These are phyloP conservation scores for Pemphigus obesinymphae DNA, from an alignment of 1,140 invertebrate genomes.

Conservation along the genomic window DNA sequence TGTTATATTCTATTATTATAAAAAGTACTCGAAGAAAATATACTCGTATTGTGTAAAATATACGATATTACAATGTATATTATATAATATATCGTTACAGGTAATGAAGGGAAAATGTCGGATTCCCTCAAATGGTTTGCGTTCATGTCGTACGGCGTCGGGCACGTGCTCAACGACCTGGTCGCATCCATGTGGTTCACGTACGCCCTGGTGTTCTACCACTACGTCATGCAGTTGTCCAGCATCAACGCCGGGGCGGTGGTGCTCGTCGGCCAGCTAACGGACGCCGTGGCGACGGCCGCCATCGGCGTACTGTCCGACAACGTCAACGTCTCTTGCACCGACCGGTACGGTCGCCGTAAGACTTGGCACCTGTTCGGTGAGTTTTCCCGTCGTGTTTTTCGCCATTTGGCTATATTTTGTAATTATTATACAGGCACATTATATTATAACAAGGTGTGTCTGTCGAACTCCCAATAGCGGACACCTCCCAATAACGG, in stretches of 20 bases:
- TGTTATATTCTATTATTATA: no score
- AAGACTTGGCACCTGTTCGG: slow-evolving; percentile 91
- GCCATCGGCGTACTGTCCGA: slow-evolving; percentile 86
- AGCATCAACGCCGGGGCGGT: slow-evolving; percentile 70
- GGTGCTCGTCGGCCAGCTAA: slow-evolving; percentile 80
- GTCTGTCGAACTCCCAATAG: no score
- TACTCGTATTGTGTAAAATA: no score
- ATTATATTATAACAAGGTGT: no score
- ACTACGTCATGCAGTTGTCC: slow-evolving; percentile 56
- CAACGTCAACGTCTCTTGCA: slow-evolving; percentile 48
- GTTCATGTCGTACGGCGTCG: slow-evolving; percentile 59
- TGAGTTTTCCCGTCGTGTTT: slow-evolving; percentile 54
- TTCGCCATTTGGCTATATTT: no score
- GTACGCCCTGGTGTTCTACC: slow-evolving; percentile 88
- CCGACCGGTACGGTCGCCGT: slow-evolving; percentile 68
- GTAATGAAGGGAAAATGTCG: slow-evolving; percentile 35
- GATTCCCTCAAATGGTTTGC: slow-evolving; percentile 27
- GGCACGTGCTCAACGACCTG: slow-evolving; percentile 90
- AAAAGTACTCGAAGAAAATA: no score
- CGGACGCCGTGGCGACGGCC: slow-evolving; percentile 83
- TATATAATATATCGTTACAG: no score
- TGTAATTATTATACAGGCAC: no score
- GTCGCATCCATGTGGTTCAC: slow-evolving; percentile 97
- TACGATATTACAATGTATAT: no score
- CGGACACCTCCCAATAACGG: no score